phyloP scores from a whole-genome alignment of 2,113 vertebrate genomes.

The Ariopsis seemanni region DNA sequence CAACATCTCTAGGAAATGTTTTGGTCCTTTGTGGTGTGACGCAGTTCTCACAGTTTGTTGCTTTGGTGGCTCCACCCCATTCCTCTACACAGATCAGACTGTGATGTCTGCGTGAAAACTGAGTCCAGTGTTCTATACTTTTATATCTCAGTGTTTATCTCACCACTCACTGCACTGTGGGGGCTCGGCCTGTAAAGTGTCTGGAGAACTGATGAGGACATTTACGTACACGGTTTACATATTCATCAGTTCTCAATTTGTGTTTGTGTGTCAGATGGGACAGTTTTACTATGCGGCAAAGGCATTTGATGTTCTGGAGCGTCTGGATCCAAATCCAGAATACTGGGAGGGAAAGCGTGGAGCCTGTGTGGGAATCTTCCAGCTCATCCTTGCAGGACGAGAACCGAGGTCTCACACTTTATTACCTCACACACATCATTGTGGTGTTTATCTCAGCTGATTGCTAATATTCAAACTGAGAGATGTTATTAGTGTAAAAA shows the following conservation, averaged over 20 bases:
- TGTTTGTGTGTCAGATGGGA: slow-evolving; percentile 79
- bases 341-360: slow-evolving; percentile 97
- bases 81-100: background rate
- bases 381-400: slow-evolving; percentile 91
- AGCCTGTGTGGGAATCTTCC: slow-evolving; percentile 94
- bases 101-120: background rate
- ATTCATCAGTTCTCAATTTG: background rate
- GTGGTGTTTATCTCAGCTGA: background rate
- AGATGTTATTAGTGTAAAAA: background rate
- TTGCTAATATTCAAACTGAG: background rate
- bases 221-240: background rate
- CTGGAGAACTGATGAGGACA: background rate
- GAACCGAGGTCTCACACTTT: slow-evolving; percentile 81
- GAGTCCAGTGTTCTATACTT: background rate
- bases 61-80: background rate
- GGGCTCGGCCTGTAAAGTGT: too few species aligned
- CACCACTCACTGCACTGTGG: background rate
- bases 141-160: background rate
- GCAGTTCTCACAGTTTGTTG: background rate
- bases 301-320: slow-evolving; percentile 92
- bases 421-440: background rate
- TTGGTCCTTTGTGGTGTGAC: background rate
- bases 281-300: slow-evolving; percentile 97
- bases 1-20: background rate
- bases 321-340: slow-evolving; percentile 86